phyloP scores from a whole-genome alignment of 2,113 vertebrate species.

The Gasterosteus aculeatus region DNA sequence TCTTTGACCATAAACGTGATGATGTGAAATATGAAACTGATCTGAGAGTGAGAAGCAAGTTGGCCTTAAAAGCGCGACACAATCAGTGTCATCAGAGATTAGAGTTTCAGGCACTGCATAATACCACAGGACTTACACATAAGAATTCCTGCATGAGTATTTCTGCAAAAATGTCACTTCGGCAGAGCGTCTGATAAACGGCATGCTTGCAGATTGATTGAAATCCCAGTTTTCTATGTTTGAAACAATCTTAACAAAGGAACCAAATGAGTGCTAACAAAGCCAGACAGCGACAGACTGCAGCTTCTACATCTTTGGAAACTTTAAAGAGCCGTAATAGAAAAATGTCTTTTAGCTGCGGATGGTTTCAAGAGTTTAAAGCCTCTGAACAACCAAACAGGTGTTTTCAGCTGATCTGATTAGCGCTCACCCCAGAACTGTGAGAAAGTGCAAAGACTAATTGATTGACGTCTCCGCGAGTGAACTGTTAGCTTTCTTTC shows the following conservation, averaged over 20 bases:
- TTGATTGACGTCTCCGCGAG: neutral
- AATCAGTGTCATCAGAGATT: neutral
- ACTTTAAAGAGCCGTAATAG: neutral
- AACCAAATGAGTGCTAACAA: neutral
- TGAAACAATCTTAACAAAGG: neutral
- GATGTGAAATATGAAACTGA: constrained; percentile 8
- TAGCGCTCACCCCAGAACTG: neutral
- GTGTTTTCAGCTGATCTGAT: neutral
- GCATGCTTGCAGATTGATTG: neutral
- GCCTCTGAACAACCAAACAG: neutral
- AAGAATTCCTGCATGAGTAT: neutral
- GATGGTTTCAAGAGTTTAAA: neutral
- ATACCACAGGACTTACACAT: neutral
- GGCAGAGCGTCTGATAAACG: neutral
- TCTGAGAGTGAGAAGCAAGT: neutral
- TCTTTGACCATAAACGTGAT: constrained; percentile 5
- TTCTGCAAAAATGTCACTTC: neutral
- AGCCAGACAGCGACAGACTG: no score
- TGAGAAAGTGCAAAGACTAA: neutral
- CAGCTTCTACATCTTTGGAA: constrained; percentile 1
- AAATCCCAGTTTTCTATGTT: neutral
- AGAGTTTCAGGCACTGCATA: neutral
- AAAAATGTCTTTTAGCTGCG: neutral
- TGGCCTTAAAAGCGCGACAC: neutral
- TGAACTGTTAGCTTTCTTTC: neutral